Percentiles rank a stretch among this genome's conserved stretches.
Evolutionary conservation across 2,888 invertebrate genomes (phyloP).

Genomic region (Oscheius sp.): DNA sequence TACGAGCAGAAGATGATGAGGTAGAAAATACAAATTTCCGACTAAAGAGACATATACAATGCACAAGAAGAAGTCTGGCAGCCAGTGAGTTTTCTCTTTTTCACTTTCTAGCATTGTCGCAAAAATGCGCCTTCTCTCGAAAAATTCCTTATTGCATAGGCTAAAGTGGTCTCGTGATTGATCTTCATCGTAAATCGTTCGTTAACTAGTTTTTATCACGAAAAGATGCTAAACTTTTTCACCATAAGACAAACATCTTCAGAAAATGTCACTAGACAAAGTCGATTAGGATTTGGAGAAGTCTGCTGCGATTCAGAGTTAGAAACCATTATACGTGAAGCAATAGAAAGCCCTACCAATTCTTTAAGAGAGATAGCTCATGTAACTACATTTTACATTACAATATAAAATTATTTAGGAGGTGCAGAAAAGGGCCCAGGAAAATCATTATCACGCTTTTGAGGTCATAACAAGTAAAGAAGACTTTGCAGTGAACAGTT

Average conservation of each 20-base stretch:
- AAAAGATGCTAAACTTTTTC: background rate
- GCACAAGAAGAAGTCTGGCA: background rate
- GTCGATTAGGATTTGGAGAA: background rate
- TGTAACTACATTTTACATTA: background rate
- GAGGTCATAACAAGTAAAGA: background rate
- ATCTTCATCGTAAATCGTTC: background rate
- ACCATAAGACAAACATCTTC: too few relatives aligned
- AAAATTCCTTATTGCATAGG: background rate
- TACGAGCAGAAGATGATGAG: background rate
- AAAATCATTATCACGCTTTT: background rate
- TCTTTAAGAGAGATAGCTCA: background rate
- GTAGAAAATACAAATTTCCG: background rate
- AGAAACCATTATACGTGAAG: background rate
- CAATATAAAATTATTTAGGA: background rate
- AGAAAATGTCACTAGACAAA: too few relatives aligned
- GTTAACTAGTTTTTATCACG: background rate
- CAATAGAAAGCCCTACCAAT: background rate
- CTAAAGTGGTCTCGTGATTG: background rate
- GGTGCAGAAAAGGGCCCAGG: background rate
- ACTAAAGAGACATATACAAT: background rate
- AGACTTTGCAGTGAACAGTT: background rate
- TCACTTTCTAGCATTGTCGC: background rate
- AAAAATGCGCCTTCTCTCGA: background rate
- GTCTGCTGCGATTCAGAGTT: background rate
- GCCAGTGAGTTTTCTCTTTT: background rate